phyloP scores from a whole-genome alignment of 2,888 invertebrate genomes.

The Tachina grossa region DNA sequence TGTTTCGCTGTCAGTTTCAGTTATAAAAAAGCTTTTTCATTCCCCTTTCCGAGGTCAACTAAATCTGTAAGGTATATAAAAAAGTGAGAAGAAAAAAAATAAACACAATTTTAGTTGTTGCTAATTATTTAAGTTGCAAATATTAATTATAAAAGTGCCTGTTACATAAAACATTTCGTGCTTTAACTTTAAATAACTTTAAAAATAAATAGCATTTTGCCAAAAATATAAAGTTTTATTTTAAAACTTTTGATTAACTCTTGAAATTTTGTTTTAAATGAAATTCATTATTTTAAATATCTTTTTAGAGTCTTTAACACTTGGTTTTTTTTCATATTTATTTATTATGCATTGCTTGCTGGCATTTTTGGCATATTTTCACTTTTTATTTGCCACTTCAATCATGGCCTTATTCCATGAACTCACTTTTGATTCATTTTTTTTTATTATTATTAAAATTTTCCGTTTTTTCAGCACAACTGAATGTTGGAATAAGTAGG shows the following conservation, averaged over 20 bases:
- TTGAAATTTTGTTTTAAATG: constrained; percentile 59
- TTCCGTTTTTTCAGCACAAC: too few relatives aligned
- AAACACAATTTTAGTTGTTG: constrained; percentile 26
- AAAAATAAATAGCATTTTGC: not conserved
- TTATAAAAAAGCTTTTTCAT: constrained; percentile 61
- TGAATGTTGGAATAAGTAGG: constrained; percentile 1
- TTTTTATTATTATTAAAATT: too few relatives aligned
- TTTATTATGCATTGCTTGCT: not conserved
- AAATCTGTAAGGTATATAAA: constrained; percentile 59
- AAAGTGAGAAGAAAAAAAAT: constrained; percentile 26
- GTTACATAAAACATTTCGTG: constrained; percentile 20
- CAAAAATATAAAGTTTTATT: not conserved
- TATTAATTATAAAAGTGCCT: constrained; percentile 47
- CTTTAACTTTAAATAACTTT: constrained; percentile 3
- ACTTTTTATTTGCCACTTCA: constrained; percentile 51
- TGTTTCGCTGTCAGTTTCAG: constrained; percentile 73
- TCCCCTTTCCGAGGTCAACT: constrained; percentile 53
- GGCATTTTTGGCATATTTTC: constrained; percentile 39
- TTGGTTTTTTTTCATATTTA: constrained; percentile 40
- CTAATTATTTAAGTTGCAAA: constrained; percentile 52
- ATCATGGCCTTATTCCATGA: constrained; percentile 60
- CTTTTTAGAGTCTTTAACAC: constrained; percentile 28
- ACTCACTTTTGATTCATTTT: constrained; percentile 25
- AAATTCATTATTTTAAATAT: constrained; percentile 60
- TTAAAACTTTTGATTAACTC: constrained; percentile 42